phyloP scores from a whole-genome alignment of 37 sponge, comb jelly and placozoan species.

The Corticium candelabrum region DNA sequence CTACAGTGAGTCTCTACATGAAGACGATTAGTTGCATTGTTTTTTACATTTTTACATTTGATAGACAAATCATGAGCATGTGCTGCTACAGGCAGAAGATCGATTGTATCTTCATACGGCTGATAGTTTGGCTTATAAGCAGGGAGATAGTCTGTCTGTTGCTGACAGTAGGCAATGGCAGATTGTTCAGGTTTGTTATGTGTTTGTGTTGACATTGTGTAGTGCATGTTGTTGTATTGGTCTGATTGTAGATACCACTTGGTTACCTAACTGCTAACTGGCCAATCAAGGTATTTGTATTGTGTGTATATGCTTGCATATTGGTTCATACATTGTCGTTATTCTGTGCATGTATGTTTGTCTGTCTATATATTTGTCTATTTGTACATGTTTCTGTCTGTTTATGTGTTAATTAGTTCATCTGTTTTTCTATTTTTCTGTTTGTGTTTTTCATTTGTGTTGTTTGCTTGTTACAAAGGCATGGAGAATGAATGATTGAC shows the following conservation, averaged over 20 bases:
- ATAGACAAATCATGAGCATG: not conserved
- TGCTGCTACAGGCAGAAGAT: not conserved
- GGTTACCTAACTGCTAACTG: conserved; percentile 56
- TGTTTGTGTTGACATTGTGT: too few relatives aligned
- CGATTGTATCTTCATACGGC: not conserved
- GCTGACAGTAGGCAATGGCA: not conserved
- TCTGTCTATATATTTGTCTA: not conserved
- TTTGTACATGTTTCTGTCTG: not conserved
- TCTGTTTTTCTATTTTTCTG: not conserved
- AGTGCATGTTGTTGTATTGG: too few relatives aligned
- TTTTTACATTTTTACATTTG: too few relatives aligned
- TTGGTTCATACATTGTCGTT: not conserved
- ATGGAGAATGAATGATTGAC: not conserved
- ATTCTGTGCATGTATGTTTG: not conserved
- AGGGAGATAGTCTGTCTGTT: not conserved
- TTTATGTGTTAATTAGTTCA: not conserved
- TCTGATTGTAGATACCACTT: not conserved
- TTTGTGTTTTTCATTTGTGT: too few relatives aligned
- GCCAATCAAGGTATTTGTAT: conserved; percentile 46
- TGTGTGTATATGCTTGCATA: not conserved
- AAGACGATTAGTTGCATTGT: too few relatives aligned
- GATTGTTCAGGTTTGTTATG: not conserved
- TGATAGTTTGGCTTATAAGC: not conserved
- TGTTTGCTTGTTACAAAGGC: too few relatives aligned
- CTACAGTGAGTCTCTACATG: too few relatives aligned